A percentile compares a stretch with the other conserved stretches of the same genome.
Evolutionary conservation across 2,888 invertebrate genomes (phyloP).

Genomic region (Adela reaumurella): DNA sequence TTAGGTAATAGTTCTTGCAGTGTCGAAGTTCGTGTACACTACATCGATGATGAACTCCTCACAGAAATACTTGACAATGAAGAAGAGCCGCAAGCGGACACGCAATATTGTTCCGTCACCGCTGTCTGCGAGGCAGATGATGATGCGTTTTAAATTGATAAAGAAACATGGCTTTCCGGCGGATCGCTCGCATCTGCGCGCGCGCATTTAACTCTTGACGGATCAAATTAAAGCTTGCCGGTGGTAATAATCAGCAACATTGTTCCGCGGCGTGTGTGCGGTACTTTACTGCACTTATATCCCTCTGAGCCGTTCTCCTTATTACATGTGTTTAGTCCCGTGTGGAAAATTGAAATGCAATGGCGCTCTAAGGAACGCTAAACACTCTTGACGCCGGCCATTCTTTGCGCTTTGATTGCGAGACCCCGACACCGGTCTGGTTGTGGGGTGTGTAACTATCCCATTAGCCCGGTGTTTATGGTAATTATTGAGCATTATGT

Average conservation of each 20-base stretch:
- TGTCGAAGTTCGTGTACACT: too few relatives aligned
- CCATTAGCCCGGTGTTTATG: constrained; percentile 18
- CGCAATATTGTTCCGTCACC: too few relatives aligned
- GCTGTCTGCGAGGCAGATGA: too few relatives aligned
- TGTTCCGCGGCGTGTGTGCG: background rate
- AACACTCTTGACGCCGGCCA: constrained; percentile 20
- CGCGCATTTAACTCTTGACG: background rate
- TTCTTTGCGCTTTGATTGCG: constrained; percentile 28
- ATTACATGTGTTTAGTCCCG: constrained; percentile 27
- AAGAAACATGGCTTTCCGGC: background rate
- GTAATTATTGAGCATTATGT: constrained; percentile 44
- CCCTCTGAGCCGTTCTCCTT: constrained; percentile 12
- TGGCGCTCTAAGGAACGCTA: constrained; percentile 35
- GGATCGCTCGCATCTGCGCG: too few relatives aligned
- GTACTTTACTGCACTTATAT: background rate
- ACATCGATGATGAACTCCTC: too few relatives aligned
- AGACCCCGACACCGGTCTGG: constrained; percentile 11
- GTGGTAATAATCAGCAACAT: background rate
- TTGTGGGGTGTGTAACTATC: constrained; percentile 10
- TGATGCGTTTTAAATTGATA: too few relatives aligned
- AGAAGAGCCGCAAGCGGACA: too few relatives aligned
- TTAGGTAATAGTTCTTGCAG: too few relatives aligned
- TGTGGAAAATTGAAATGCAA: constrained; percentile 44
- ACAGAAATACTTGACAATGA: too few relatives aligned
- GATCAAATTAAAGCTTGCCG: background rate